Conservation (phyloP, 2,888 invertebrate genomes). For the Tenthredo scrophulariae region DNA sequence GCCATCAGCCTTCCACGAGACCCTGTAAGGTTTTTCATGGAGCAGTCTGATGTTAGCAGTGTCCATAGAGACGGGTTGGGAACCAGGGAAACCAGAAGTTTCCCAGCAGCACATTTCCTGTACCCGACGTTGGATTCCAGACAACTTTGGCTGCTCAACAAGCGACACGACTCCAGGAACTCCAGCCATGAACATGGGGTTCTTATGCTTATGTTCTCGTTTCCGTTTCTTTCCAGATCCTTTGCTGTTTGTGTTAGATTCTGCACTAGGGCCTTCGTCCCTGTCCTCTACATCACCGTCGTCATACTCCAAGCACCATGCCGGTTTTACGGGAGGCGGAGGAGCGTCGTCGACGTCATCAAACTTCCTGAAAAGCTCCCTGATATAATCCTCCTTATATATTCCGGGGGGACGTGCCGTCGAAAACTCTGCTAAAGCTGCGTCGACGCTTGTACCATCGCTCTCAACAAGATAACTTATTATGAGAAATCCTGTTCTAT, state of each 20-base stretch:
- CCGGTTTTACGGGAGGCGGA: slow-evolving; percentile 88
- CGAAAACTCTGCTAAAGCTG: slow-evolving; percentile 89
- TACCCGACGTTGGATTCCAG: slow-evolving; percentile 86
- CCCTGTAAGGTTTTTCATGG: slow-evolving; percentile 91
- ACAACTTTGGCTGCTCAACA: slow-evolving; percentile 82
- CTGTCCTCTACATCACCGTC: slow-evolving; percentile 65
- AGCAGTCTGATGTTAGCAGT: slow-evolving; percentile 88
- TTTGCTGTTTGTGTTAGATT: slow-evolving; percentile 53
- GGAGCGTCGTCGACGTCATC: slow-evolving; percentile 86
- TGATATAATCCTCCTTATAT: slow-evolving; percentile 97
- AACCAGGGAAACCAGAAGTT: slow-evolving; percentile 93
- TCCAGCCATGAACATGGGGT: slow-evolving; percentile 92
- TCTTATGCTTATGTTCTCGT: slow-evolving; percentile 81
- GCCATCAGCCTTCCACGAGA: slow-evolving; percentile 99
- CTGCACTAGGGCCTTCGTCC: slow-evolving; percentile 64
- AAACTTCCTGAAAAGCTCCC: slow-evolving; percentile 91
- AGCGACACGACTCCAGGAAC: slow-evolving; percentile 89
- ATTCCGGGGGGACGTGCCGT: slow-evolving; percentile 94
- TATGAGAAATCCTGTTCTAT: slow-evolving; percentile 97
- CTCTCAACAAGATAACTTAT: slow-evolving; percentile 94
- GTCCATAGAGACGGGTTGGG: slow-evolving; percentile 99
- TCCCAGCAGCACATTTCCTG: slow-evolving; percentile 92
- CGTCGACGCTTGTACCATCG: slow-evolving; percentile 90
- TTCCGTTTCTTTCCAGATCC: slow-evolving; percentile 76
- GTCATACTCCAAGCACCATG: slow-evolving; percentile 89